A percentile compares a stretch with the other conserved stretches of the same genome.
These are phyloP conservation scores for Zaprionus africanus DNA, from an alignment of 1,140 invertebrate species.

Conservation along the genomic window DNA sequence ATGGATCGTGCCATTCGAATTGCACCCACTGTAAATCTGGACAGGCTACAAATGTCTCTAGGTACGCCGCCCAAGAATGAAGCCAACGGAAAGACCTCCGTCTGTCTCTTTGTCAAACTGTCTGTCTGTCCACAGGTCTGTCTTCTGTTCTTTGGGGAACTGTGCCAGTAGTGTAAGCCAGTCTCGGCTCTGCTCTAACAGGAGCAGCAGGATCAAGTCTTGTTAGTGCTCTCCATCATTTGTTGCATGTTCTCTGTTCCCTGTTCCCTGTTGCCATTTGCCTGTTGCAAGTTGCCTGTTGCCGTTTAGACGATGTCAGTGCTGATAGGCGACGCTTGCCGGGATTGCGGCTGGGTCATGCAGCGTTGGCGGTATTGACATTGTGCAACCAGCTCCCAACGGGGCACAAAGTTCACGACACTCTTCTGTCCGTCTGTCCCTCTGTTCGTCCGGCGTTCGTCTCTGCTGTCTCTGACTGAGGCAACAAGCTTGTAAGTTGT, in stretches of 20 bases:
- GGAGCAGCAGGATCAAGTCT: constrained; percentile 79
- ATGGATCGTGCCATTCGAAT: constrained; percentile 44
- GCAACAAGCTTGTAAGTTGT: constrained; percentile 53
- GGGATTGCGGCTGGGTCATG: constrained; percentile 44
- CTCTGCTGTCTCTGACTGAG: not conserved
- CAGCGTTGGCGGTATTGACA: constrained; percentile 42
- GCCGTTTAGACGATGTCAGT: constrained; percentile 68
- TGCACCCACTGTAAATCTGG: constrained; percentile 39
- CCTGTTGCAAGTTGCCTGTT: constrained; percentile 39
- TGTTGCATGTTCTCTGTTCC: constrained; percentile 40
- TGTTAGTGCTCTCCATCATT: constrained; percentile 60
- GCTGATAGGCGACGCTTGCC: constrained; percentile 67
- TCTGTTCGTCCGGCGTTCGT: not conserved
- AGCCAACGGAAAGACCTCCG: constrained; percentile 33
- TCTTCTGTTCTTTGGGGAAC: constrained; percentile 27
- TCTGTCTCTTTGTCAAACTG: constrained; percentile 4
- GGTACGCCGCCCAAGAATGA: constrained; percentile 29
- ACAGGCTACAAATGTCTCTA: constrained; percentile 3
- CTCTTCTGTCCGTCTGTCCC: constrained; percentile 38
- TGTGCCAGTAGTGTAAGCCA: constrained; percentile 53
- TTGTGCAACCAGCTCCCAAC: constrained; percentile 44
- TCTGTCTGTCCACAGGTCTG: constrained; percentile 9
- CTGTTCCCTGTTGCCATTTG: constrained; percentile 34
- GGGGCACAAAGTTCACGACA: constrained; percentile 71
- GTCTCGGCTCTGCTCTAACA: constrained; percentile 66